Percentiles rank a stretch among this genome's conserved stretches.
These are phyloP conservation scores for Trichogramma evanescens DNA, from an alignment of 2,888 invertebrate genomes.

Conservation along the genomic window DNA sequence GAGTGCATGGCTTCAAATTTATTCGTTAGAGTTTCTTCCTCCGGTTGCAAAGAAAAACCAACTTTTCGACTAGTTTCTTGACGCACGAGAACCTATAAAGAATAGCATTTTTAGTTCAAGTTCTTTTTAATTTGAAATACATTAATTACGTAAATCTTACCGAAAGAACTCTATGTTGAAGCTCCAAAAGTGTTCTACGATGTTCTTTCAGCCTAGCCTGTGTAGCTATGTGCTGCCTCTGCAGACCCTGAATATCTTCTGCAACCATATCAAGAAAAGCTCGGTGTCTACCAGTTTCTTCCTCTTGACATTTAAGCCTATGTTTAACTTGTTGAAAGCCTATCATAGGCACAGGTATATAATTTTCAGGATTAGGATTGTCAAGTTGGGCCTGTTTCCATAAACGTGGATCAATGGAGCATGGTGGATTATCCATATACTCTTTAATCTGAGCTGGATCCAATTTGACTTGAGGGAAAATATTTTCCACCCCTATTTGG, in stretches of 20 bases:
- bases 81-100: slow-evolving; percentile 68
- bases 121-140: neutral
- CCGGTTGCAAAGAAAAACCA: slow-evolving; percentile 78
- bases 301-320: slow-evolving; percentile 76
- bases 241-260: slow-evolving; percentile 69
- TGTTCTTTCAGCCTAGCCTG: slow-evolving; percentile 76
- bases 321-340: slow-evolving; percentile 79
- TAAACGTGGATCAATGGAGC: slow-evolving; percentile 82
- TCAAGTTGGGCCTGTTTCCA: slow-evolving; percentile 96
- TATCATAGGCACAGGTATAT: slow-evolving; percentile 89
- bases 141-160: slow-evolving; percentile 45
- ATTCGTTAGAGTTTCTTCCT: slow-evolving; percentile 84
- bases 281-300: slow-evolving; percentile 75
- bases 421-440: slow-evolving; percentile 84
- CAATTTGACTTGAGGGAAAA: slow-evolving; percentile 68
- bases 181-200: slow-evolving; percentile 70
- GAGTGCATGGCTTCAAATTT: slow-evolving; percentile 80
- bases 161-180: slow-evolving; percentile 77
- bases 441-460: slow-evolving; percentile 74
- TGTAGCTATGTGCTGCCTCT: slow-evolving; percentile 74
- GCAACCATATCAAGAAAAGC: slow-evolving; percentile 73
- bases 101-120: neutral
- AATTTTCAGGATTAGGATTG: slow-evolving; percentile 84
- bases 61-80: slow-evolving; percentile 85
- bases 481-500: slow-evolving; percentile 64